Base-by-base conservation (phyloP, 2,888 invertebrate genomes). In the Zeuzera pyrina region DNA sequence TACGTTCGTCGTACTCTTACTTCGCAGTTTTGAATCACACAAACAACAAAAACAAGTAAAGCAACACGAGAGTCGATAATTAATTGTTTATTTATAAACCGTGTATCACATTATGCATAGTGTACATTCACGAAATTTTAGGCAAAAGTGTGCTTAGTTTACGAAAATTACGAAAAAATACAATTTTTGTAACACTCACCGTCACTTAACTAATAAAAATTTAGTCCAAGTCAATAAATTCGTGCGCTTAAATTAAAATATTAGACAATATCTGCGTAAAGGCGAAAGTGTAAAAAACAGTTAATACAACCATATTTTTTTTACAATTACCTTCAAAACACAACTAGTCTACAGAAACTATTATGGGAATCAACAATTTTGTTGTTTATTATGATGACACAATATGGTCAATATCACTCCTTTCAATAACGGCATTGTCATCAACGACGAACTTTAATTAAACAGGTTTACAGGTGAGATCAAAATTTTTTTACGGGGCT, bases 41-140 rank as follows among this genome's bases (percentile, higher is more conserved):
- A 8, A 65, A 62, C 30, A 62, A 49, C 25, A 45, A 65, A 29
- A 62, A 49, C 25, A 45, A 65, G 51, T 52, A 40, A 52, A 36
- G 46, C 33, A 14, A 22, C 6, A 13, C 6, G 10, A n/a, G n/a
- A n/a, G n/a, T 30, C 62, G 70, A 70, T 73, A 72, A 70, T 74
- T 62, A 67, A 63, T 69, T 54, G 59, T 77, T 79, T 78, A 76
- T 72, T 74, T 68, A 69, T 72, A 76, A 73, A 81, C 66, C 62
- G 72, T 77, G 74, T 81, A 81, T 81, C 79, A 79, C 79, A 77
- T 77, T 10, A 73, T 69, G 72, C 68, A 70, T 68, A 71, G 71
- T 74, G 78, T 76, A 74, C 72, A 76, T 71, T 63, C 63, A 74
- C 69, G 74, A 72, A 65, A n/a, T n/a, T n/a, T 68, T 74, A 79